phyloP scores from a whole-genome alignment of 2,113 vertebrate genomes.

The Megaceryle maxima region DNA sequence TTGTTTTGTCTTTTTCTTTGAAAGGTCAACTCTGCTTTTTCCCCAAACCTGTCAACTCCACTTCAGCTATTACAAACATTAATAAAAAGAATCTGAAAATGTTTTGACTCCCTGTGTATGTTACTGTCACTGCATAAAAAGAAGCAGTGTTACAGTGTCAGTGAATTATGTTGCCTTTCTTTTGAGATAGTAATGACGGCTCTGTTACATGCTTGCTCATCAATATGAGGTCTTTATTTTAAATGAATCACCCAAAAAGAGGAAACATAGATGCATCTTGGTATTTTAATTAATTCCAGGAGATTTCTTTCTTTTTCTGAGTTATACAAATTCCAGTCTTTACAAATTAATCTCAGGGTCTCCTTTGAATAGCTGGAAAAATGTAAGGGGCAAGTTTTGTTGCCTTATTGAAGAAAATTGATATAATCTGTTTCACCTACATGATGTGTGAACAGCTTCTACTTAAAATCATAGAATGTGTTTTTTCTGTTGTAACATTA shows the following conservation, averaged over 20 bases:
- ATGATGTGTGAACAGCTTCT: neutral
- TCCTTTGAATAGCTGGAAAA: neutral
- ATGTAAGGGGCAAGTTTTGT: neutral
- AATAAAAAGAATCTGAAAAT: neutral
- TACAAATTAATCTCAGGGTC: neutral
- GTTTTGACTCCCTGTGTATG: neutral
- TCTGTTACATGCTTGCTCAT: neutral
- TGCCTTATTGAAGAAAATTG: neutral
- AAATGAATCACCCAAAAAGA: neutral
- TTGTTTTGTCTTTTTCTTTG: neutral
- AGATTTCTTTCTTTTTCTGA: neutral
- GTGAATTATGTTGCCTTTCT: neutral
- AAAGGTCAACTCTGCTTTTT: neutral
- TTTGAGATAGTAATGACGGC: neutral
- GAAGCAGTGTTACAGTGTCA: neutral
- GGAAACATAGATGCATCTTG: neutral
- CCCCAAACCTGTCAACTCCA: neutral
- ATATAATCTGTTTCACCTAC: neutral
- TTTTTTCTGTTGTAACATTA: neutral
- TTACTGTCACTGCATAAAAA: neutral
- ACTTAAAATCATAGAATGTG: neutral
- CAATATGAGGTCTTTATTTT: neutral
- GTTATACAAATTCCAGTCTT: neutral
- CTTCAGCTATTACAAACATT: neutral
- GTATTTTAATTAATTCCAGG: neutral